phyloP scores from a whole-genome alignment of 2,797 vertebrate genomes.

The Podarcis siculus region DNA sequence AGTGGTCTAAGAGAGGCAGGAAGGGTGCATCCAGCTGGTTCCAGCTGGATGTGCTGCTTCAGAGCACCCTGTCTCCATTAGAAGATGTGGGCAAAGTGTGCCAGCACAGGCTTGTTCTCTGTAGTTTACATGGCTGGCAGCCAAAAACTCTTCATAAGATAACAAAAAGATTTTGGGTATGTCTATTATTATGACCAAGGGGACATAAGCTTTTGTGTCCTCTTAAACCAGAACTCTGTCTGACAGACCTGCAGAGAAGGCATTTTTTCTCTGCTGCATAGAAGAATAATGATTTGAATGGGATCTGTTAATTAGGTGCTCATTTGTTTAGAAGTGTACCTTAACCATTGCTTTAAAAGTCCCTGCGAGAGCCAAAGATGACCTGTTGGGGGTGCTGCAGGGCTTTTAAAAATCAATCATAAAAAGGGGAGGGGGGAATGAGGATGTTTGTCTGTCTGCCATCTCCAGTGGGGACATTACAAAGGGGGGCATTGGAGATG shows the following conservation, averaged over 20 bases:
- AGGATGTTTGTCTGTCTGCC: neutral
- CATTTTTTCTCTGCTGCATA: neutral
- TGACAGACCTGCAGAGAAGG: neutral
- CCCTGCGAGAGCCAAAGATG: neutral
- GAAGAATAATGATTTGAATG: neutral
- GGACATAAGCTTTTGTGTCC: neutral
- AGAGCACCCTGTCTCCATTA: neutral
- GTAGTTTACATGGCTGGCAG: neutral
- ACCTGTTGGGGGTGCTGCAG: neutral
- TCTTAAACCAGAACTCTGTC: no score
- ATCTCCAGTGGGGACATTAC: neutral
- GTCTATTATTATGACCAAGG: neutral
- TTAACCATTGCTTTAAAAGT: neutral
- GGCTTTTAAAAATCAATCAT: neutral
- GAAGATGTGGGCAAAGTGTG: no score
- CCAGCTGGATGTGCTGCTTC: neutral
- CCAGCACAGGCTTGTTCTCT: neutral
- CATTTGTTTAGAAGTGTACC: neutral
- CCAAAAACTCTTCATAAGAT: neutral
- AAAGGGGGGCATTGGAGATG: neutral
- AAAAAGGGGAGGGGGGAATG: neutral
- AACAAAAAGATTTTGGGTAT: neutral
- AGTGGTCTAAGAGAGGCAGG: neutral
- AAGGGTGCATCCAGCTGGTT: neutral
- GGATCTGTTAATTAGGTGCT: neutral